phyloP scores from a whole-genome alignment of 2,113 vertebrate genomes.

The Catharus minimus region DNA sequence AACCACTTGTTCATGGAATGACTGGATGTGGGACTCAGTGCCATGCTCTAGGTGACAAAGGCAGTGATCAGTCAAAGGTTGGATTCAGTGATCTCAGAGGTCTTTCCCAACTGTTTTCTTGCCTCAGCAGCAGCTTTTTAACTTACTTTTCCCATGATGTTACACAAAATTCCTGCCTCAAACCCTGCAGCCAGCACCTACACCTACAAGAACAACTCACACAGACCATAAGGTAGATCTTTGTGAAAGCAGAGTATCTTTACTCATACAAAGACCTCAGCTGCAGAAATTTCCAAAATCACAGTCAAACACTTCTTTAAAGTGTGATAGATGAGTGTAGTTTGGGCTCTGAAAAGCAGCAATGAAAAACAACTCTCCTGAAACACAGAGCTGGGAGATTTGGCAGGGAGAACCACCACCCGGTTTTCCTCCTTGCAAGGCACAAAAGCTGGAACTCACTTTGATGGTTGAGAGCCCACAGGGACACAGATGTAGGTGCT shows the following conservation, averaged over 20 bases:
- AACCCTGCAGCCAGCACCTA: neutral
- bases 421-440: neutral
- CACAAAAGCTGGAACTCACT: neutral
- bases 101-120: neutral
- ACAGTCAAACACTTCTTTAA: neutral
- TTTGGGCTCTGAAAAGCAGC: neutral
- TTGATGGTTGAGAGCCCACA: neutral
- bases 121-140: neutral
- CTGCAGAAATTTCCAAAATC: neutral
- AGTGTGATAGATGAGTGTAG: accelerated
- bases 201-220: neutral
- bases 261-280: neutral
- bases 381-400: neutral
- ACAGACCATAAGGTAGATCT: accelerated
- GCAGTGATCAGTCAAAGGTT: neutral
- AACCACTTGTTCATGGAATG: accelerated
- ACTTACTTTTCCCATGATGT: neutral
- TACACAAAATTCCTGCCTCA: neutral
- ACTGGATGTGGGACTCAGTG: neutral
- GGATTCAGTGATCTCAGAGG: neutral
- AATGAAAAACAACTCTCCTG: neutral
- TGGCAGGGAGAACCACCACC: neutral
- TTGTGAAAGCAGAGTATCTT: neutral
- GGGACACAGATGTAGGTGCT: accelerated
- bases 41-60: neutral